Percentiles rank a stretch among this genome's conserved stretches.
Conservation (phyloP, 2,797 vertebrate genomes). For the Cirrhinus molitorella region DNA sequence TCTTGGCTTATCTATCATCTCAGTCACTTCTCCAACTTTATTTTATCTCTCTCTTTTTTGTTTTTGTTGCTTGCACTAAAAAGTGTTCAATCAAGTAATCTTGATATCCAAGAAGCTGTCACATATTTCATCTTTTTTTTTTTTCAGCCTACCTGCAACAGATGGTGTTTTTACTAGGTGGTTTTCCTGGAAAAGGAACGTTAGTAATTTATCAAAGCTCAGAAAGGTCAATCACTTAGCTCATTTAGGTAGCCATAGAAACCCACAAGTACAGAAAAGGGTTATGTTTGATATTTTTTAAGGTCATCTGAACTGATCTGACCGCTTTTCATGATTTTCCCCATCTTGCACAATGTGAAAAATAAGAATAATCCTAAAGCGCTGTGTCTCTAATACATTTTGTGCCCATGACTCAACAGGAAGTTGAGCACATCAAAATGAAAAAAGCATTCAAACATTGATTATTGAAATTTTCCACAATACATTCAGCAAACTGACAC, state of each 20-base stretch:
- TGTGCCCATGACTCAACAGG: constrained; percentile 6
- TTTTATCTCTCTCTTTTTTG: background rate
- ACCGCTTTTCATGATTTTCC: background rate
- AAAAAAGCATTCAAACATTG: constrained; percentile 1
- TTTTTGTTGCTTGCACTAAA: background rate
- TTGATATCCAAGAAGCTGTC: constrained; percentile 4
- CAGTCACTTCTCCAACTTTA: background rate
- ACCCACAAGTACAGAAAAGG: constrained; percentile 7
- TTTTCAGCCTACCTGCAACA: background rate
- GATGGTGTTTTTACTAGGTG: background rate
- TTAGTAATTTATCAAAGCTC: background rate
- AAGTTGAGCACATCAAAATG: background rate
- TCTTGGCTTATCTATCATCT: background rate
- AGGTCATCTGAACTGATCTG: constrained; percentile 5
- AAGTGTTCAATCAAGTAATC: constrained; percentile 10
- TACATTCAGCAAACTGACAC: constrained; percentile 19
- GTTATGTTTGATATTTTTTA: constrained; percentile 1
- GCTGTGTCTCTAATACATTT: background rate
- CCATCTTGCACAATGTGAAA: background rate
- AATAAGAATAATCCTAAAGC: background rate
- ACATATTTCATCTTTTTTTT: constrained; percentile 3
- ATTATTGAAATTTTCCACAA: background rate
- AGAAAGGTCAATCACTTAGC: constrained; percentile 10
- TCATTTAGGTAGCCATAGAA: constrained; percentile 12
- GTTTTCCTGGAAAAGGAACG: constrained; percentile 18